Evolutionary conservation across 1,140 invertebrate species (phyloP), one percentile per base, ranked within the genome.

Genomic region (Plutomurus gul): DNA sequence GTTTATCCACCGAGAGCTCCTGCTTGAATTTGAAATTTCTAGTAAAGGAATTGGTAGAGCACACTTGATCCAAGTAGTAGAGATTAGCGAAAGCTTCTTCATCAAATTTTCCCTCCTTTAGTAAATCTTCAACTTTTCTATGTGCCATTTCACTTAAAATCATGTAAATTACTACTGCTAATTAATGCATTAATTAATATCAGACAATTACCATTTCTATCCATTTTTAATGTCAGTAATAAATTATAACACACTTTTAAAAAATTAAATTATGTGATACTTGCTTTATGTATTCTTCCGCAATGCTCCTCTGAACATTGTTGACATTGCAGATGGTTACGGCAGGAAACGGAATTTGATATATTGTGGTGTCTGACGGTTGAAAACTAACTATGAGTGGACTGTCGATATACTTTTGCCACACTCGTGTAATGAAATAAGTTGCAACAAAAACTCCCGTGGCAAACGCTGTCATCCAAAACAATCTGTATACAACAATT

Each of bases 391-490:
- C 49, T 16, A 82, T 82, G 18, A 84, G 72, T n/a, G 83, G 83
- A 56, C 40, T 79, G n/a, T 11, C 33, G 18, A 36, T 16, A 36
- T 77, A 77, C 40, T 81, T 77, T 0, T 76, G 1, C 77, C 78
- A 83, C 8, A 81, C 47, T 78, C 87, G 86, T 22, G 83, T 82
- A 7, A 90, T 90, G 13, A 90, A 83, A 40, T 83, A 85, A 0
- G 84, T 82, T 79, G 88, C 89, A 6, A 87, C 83, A 39, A 85
- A 86, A 4, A 90, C 84, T 10, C 87, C 88, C 0, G 87, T 77
- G 3, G 87, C 47, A 46, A 90, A 88, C 3, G 88, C 85, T 0
- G 85, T 73, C 0, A 88, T 46, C 90, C 90, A 91, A 80, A 87
- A 90, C n/a, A 89, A 75, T 46, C 89, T 88, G 70, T 25, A 40